These are phyloP conservation scores for Abrostola tripartita DNA, from an alignment of 2,888 invertebrate species.

Conservation along the genomic window DNA sequence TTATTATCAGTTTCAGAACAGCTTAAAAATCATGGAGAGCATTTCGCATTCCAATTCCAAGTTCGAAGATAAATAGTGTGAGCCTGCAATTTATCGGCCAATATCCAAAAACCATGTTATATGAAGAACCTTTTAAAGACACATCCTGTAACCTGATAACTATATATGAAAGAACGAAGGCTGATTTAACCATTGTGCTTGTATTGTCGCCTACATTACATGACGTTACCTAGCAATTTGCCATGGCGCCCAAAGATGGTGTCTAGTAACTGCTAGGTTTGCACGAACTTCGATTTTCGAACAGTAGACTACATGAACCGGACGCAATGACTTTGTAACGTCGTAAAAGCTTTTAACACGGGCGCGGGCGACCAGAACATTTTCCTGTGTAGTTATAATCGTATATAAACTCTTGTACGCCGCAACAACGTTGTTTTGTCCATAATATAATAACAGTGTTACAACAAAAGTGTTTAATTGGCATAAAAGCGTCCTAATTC, in stretches of 20 bases:
- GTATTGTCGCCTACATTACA: no score
- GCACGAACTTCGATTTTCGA: slow-evolving; percentile 2
- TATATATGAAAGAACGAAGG: no score
- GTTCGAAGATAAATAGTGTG: no score
- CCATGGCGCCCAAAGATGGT: not conserved
- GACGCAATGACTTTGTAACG: slow-evolving; percentile 12
- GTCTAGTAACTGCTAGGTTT: not conserved
- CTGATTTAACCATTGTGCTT: no score
- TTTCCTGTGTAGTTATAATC: slow-evolving; percentile 15
- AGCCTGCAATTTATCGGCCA: no score
- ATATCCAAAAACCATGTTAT: no score
- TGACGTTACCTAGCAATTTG: no score
- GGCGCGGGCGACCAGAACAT: slow-evolving; percentile 14
- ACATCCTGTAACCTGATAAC: no score
- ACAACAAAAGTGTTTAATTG: not conserved
- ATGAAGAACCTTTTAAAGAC: no score
- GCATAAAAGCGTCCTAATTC: not conserved
- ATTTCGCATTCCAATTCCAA: no score
- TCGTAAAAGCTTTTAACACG: slow-evolving; percentile 13
- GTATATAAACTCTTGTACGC: slow-evolving; percentile 10
- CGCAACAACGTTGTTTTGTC: not conserved
- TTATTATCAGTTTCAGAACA: no score
- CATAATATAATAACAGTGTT: slow-evolving; percentile 2
- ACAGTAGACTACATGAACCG: not conserved
- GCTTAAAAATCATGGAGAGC: no score